phyloP scores from a whole-genome alignment of 2,888 invertebrate species.

The Brenthis hecate region DNA sequence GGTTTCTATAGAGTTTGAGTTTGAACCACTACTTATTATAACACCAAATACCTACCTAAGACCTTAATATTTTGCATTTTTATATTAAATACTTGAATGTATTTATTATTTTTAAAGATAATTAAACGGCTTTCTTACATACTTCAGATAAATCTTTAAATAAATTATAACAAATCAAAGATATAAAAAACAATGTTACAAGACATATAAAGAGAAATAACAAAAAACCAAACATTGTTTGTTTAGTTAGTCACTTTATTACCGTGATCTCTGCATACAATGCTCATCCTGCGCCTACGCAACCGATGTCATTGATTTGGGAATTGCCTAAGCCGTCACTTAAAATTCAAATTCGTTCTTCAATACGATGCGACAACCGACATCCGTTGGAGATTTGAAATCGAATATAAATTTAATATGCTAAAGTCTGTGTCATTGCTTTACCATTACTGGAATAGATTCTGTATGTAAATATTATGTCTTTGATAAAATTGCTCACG shows the following conservation, averaged over 20 bases:
- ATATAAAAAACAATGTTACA: neutral
- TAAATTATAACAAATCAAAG: neutral
- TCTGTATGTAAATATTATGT: slow-evolving; percentile 1
- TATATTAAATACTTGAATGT: no score
- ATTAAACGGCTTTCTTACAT: no score
- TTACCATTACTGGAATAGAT: slow-evolving; percentile 1
- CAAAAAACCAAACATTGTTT: slow-evolving; percentile 49
- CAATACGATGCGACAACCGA: slow-evolving; percentile 23
- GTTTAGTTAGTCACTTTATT: slow-evolving; percentile 65
- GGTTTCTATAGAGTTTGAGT: no score
- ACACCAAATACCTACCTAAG: no score
- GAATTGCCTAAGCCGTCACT: slow-evolving; percentile 24
- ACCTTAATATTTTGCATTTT: no score
- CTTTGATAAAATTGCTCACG: neutral
- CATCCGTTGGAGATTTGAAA: slow-evolving; percentile 35
- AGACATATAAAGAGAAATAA: slow-evolving; percentile 1
- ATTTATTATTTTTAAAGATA: no score
- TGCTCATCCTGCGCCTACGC: slow-evolving; percentile 45
- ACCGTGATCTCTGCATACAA: slow-evolving; percentile 47
- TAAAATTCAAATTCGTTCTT: slow-evolving; percentile 33
- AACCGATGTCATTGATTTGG: slow-evolving; percentile 34
- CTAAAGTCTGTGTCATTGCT: slow-evolving; percentile 26
- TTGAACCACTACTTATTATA: no score
- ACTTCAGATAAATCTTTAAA: neutral
- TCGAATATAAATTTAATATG: slow-evolving; percentile 27